These are phyloP conservation scores for Caenorhabditis plicata DNA, from an alignment of 2,888 invertebrate species.

Conservation along the genomic window DNA sequence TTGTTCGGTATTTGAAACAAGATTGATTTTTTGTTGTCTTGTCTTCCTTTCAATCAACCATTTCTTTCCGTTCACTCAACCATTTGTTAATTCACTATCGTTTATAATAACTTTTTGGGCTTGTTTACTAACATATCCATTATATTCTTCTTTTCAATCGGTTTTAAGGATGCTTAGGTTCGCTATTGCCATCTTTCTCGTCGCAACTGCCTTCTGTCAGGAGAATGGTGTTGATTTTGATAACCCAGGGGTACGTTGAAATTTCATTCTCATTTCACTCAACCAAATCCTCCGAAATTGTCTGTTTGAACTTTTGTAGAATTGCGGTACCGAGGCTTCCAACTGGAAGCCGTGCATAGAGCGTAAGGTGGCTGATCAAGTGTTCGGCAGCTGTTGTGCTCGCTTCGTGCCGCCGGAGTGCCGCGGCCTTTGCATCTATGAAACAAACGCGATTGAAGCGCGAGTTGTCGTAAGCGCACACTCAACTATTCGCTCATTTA, in stretches of 20 bases:
- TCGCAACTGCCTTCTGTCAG: constrained; percentile 11
- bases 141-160: no score
- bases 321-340: constrained; percentile 57
- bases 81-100: constrained; percentile 8
- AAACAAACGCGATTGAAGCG: constrained; percentile 63
- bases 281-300: neutral
- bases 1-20: no score
- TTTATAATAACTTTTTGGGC: no score
- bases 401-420: constrained; percentile 64
- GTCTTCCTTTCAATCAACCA: no score
- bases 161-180: constrained; percentile 21
- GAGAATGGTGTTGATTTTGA: constrained; percentile 34
- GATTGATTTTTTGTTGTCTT: no score
- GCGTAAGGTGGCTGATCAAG: constrained; percentile 63
- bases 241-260: constrained; percentile 28
- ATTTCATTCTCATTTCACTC: neutral
- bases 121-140: no score
- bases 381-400: constrained; percentile 62
- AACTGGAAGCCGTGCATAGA: constrained; percentile 66
- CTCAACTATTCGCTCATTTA: neutral
- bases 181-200: neutral
- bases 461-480: constrained; percentile 54
- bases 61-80: no score
- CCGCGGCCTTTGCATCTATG: constrained; percentile 63
- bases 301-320: constrained; percentile 35